Evolutionary conservation across 2,888 invertebrate species (phyloP).

Genomic region (Scrobipalpa costella): DNA sequence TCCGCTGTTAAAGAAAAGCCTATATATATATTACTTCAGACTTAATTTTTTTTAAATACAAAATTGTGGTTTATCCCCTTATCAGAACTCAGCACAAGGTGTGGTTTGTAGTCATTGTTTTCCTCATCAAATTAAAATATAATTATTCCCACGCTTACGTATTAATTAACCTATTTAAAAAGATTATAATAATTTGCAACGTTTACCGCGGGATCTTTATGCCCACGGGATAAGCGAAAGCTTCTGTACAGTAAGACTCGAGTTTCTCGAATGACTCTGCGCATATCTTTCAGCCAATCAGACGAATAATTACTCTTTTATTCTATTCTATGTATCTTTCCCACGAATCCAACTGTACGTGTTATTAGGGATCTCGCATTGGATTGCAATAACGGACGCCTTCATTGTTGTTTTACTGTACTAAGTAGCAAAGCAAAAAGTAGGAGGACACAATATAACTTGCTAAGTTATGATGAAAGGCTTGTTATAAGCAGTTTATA

Average conservation of each 20-base stretch:
- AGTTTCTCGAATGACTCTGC: background rate
- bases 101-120: background rate
- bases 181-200: background rate
- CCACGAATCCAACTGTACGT: background rate
- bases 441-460: too few relatives aligned
- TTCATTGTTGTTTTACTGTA: background rate
- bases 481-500: too few relatives aligned
- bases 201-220: background rate
- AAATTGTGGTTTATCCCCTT: background rate
- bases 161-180: background rate
- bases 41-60: background rate
- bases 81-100: background rate
- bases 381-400: constrained; percentile 2
- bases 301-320: background rate
- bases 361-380: constrained; percentile 1
- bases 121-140: background rate
- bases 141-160: background rate
- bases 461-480: too few relatives aligned
- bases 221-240: background rate
- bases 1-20: too few relatives aligned
- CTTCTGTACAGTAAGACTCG: background rate
- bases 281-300: background rate
- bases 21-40: background rate
- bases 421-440: background rate
- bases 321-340: background rate